A percentile compares a stretch with the other conserved stretches of the same genome.
Conservation (phyloP, 2,113 vertebrate genomes). For the Speoplatyrhinus poulsoni region DNA sequence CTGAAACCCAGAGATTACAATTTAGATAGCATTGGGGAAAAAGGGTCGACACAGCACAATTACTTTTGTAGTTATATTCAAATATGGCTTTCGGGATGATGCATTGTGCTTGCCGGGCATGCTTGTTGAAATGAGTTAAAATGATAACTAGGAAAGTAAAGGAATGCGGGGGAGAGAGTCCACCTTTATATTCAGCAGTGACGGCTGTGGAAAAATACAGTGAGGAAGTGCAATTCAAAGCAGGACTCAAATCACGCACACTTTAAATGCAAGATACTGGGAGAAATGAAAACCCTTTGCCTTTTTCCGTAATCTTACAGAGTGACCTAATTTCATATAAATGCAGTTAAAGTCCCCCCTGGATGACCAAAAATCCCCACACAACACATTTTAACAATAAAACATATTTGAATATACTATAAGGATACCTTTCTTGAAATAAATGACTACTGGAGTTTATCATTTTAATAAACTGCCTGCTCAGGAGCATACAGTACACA, state of each 20-base stretch:
- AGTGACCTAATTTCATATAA: too few relatives aligned
- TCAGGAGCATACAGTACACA: too few relatives aligned
- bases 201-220: slow-evolving; percentile 20
- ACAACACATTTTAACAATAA: too few relatives aligned
- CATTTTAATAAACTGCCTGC: too few relatives aligned
- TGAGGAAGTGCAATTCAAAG: background rate
- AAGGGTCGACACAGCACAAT: slow-evolving; percentile 46
- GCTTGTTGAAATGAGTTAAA: slow-evolving; percentile 32
- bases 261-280: background rate
- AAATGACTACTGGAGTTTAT: too few relatives aligned
- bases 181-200: slow-evolving; percentile 30
- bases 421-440: too few relatives aligned
- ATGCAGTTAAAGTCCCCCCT: too few relatives aligned
- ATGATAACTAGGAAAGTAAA: slow-evolving; percentile 33
- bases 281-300: background rate
- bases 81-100: slow-evolving; percentile 44
- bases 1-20: slow-evolving; percentile 64
- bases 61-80: slow-evolving; percentile 51
- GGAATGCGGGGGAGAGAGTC: slow-evolving; percentile 4
- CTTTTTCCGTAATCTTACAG: too few relatives aligned
- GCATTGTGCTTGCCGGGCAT: slow-evolving; percentile 30
- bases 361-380: too few relatives aligned
- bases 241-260: background rate
- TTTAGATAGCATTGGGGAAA: slow-evolving; percentile 55
- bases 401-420: too few relatives aligned